Conservation (phyloP, 2,797 vertebrate species). For the Acanthornis magna region DNA sequence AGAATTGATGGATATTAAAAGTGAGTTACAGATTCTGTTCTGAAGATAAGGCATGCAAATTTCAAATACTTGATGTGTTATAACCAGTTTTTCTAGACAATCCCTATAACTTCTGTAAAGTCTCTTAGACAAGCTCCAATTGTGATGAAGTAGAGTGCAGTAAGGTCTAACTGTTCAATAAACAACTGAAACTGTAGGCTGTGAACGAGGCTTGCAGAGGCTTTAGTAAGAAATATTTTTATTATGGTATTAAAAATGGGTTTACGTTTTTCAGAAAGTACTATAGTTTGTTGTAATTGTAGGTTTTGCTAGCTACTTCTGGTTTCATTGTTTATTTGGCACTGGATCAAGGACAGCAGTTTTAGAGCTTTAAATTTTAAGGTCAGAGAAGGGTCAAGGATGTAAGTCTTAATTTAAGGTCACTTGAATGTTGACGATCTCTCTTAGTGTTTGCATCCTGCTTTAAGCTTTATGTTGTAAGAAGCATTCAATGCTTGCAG, state of each 20-base stretch:
- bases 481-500: not conserved
- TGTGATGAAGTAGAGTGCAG: not conserved
- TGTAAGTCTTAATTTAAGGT: not conserved
- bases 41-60: not conserved
- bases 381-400: not conserved
- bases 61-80: not conserved
- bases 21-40: not conserved
- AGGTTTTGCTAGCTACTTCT: not conserved
- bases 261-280: not conserved
- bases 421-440: not conserved
- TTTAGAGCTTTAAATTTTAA: not conserved
- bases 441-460: not conserved
- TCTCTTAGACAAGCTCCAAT: not conserved
- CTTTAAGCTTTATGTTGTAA: not conserved
- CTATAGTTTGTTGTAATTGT: not conserved
- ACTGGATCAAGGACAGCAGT: not conserved
- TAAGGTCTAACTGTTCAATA: not conserved
- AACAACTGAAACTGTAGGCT: not conserved
- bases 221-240: not conserved
- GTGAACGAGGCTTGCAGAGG: not conserved
- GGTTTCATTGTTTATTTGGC: not conserved
- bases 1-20: not conserved
- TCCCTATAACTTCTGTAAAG: not conserved
- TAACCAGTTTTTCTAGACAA: not conserved
- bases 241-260: not conserved